A percentile compares a stretch with the other conserved stretches of the same genome.
phyloP scores from a whole-genome alignment of 2,888 invertebrate genomes.

The Dicranocentrus wangi region DNA sequence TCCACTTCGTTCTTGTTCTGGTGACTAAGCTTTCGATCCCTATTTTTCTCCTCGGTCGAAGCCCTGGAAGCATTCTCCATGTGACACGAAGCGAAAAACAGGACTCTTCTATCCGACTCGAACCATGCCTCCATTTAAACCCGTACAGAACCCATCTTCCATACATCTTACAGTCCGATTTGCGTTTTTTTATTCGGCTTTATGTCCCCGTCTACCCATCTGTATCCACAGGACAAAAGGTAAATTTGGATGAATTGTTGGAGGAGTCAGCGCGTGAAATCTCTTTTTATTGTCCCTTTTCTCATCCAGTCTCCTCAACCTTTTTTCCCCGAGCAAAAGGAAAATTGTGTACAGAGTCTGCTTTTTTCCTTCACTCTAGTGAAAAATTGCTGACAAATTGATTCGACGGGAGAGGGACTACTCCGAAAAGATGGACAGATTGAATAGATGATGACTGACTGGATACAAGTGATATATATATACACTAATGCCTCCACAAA shows the following conservation, averaged over 20 bases:
- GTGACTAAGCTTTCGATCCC: background rate
- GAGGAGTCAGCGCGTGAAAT: constrained; percentile 62
- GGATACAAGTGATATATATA: too few species aligned
- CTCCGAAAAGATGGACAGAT: background rate
- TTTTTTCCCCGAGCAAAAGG: background rate
- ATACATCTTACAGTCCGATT: too few species aligned
- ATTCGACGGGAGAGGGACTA: constrained; percentile 34
- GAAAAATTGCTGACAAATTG: constrained; percentile 60
- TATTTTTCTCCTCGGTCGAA: constrained; percentile 4
- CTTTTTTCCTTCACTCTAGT: background rate
- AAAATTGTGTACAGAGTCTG: background rate
- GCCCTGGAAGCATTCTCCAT: constrained; percentile 1
- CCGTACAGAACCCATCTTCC: too few species aligned
- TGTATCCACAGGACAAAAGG: constrained; percentile 36
- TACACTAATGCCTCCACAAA: constrained; percentile 11
- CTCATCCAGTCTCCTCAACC: background rate
- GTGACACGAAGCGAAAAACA: constrained; percentile 15
- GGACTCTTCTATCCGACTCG: background rate
- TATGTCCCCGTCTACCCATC: too few species aligned
- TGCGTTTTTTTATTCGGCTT: too few species aligned
- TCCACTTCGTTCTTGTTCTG: too few species aligned
- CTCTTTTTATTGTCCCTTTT: constrained; percentile 26
- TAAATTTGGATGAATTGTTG: constrained; percentile 53
- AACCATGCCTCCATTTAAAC: too few species aligned
- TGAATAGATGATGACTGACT: background rate